Base-by-base conservation (phyloP, 2,888 invertebrate species). In the Cheilosia variabilis region DNA sequence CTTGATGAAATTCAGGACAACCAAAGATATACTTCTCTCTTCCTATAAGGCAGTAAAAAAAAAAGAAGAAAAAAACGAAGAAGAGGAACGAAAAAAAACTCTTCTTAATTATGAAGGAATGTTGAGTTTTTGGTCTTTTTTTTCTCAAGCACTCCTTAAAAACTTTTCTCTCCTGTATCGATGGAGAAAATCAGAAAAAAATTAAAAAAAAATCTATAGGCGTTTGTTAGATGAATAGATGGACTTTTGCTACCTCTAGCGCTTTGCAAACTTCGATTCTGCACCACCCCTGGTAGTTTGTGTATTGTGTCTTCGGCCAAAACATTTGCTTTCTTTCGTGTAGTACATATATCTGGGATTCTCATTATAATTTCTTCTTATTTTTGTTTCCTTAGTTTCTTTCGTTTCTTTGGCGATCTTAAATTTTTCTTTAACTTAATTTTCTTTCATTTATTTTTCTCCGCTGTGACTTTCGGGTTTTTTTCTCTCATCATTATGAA, bases 91-190 rank as follows among this genome's bases (percentile, higher is more conserved):
- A 31, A 69, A 47, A 60, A 82, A 52, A 71, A 66, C 4, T 52
- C 66, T 78, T 72, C 79, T 73, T 84, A 84, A 84, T 84, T 84
- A 84, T 75, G 47, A 84, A 65, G 72, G 66, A 73, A 73, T 83
- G 72, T 55, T 83, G 34, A 63, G 73, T 68, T 78, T 78, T 69
- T 65, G 17, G 45, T 41, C 47, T 53, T 47, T 71, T 55, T 22
- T 65, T 52, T 60, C 6, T 41, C 52, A 57, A 71, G 68, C 13
- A 63, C 73, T 79, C 73, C 73, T 73, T 68, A 47, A 73, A 68
- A 83, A 69, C 52, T 75, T 69, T 53, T 79, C 45, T 55, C 65
- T 65, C 45, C 63, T 69, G 69, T 65, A 84, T 84, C 79, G 73
- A 79, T 79, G 65, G 65, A 43, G 24, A 45, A 63, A 78, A 62